Conservation (phyloP, 2,797 vertebrate genomes). For the Eurystomus glaucurus region DNA sequence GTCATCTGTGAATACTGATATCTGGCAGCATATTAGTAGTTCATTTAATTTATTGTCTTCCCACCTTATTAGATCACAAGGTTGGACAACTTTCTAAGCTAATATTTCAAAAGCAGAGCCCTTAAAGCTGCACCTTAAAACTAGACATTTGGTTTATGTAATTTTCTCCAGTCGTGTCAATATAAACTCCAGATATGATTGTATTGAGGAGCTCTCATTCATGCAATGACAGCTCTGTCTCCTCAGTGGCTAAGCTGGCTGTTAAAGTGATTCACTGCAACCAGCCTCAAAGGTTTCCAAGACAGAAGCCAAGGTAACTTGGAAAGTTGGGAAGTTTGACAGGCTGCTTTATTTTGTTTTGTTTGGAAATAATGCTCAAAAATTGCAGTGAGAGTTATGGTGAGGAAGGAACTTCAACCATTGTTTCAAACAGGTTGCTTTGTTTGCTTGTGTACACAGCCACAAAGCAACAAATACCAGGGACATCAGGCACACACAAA, state of each 20-base stretch:
- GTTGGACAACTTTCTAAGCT: conserved; percentile 43
- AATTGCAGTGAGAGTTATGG: background rate
- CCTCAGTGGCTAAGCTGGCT: background rate
- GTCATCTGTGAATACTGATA: conserved; percentile 58
- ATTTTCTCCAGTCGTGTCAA: conserved; percentile 4
- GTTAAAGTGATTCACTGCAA: conserved; percentile 45
- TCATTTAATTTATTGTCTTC: conserved; percentile 64
- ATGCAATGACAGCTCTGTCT: background rate
- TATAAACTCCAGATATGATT: background rate
- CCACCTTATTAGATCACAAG: conserved; percentile 56
- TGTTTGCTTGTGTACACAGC: background rate
- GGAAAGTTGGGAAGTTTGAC: conserved; percentile 44
- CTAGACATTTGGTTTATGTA: background rate
- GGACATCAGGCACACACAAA: background rate
- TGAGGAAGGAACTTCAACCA: background rate
- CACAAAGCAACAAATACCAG: background rate
- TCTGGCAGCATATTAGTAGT: conserved; percentile 10
- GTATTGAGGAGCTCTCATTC: conserved; percentile 30
- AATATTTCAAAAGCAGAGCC: conserved; percentile 49
- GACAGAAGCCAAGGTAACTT: conserved; percentile 18
- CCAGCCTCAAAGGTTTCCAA: conserved; percentile 28
- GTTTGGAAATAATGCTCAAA: conserved; percentile 15
- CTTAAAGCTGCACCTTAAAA: conserved; percentile 25
- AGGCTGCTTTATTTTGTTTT: conserved; percentile 38
- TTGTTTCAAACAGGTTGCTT: background rate